Base-by-base conservation (phyloP, 37 sponge, comb jelly and placozoan species). In the Beroe forskalii region DNA sequence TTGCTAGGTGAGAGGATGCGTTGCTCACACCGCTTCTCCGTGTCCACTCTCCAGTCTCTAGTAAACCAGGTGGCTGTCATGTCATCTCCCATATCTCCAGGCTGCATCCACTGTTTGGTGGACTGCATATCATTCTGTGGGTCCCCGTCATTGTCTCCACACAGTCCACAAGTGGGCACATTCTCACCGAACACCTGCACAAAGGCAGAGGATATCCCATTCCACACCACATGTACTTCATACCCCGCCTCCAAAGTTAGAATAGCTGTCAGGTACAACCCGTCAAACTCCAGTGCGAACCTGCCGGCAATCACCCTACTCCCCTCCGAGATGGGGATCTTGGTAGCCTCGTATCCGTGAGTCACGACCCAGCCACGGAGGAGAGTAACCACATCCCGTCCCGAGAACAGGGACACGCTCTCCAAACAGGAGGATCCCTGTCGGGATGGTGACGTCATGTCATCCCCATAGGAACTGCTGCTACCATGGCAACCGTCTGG, bases 371-470 rank as follows among this genome's bases (percentile, higher is more conserved):
- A 80, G 17, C 86, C 86, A 14, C 86, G 8, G 48, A 28, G 24
- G 0, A 80, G 48, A 23, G 48, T 43, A 1, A 80, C 31, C 1
- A 80, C 55, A 43, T 80, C 55, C 24, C 86, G 24, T 1, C 86
- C 86, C 1, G 44, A 22, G 55, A 33, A 43, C 8, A 80, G 14
- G 1, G 86, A 42, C 40, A 80, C 48, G n/a, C 55, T 44, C 55
- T 80, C 86, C 55, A 80, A 48, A 80, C 86, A 80, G 3, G 55
- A 1, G 40, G 40, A 32, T n/a, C n/a, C n/a, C n/a, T n/a, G n/a
- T n/a, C n/a, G n/a, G n/a, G n/a, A n/a, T n/a, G n/a, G n/a, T 35
- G 72, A 35, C 37, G 35, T 33, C 32, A 48, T 12, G 12, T 48
- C 55, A 6, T 48, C 12, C 55, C 55, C 55, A 48, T 17, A 12